Conservation (phyloP, 2,797 vertebrate genomes). For the Parauchenoglanis punctatus region DNA sequence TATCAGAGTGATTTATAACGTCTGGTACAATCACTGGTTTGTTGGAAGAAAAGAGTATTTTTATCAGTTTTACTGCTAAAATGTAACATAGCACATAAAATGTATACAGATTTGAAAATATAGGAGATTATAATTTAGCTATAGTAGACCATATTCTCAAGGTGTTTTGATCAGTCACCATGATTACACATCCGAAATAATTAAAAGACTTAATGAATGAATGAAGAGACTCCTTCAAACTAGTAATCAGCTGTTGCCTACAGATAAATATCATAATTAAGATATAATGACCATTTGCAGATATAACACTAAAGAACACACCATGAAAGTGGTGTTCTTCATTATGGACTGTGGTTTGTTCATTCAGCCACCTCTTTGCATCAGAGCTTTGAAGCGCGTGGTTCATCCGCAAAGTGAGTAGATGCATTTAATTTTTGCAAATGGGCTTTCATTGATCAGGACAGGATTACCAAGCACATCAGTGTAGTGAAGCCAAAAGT, state of each 20-base stretch:
- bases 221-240: not conserved
- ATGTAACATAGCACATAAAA: too few relatives aligned
- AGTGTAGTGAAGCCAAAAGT: not conserved
- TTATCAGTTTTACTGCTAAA: too few relatives aligned
- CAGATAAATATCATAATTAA: not conserved
- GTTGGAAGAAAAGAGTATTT: too few relatives aligned
- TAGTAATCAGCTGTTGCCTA: not conserved
- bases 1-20: not conserved
- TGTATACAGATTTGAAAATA: too few relatives aligned
- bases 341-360: not conserved
- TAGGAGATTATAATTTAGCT: too few relatives aligned
- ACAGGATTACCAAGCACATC: not conserved
- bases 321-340: not conserved
- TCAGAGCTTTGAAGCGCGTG: not conserved
- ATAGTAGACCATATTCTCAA: too few relatives aligned
- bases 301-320: not conserved
- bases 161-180: not conserved
- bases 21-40: not conserved
- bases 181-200: not conserved
- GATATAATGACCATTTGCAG: not conserved
- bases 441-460: not conserved
- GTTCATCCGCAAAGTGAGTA: not conserved
- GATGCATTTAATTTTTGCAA: not conserved
- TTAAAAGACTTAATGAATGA: not conserved
- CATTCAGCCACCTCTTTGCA: not conserved